Evolutionary conservation across 2,113 vertebrate genomes (phyloP).

Genomic region (Thomomys bottae): DNA sequence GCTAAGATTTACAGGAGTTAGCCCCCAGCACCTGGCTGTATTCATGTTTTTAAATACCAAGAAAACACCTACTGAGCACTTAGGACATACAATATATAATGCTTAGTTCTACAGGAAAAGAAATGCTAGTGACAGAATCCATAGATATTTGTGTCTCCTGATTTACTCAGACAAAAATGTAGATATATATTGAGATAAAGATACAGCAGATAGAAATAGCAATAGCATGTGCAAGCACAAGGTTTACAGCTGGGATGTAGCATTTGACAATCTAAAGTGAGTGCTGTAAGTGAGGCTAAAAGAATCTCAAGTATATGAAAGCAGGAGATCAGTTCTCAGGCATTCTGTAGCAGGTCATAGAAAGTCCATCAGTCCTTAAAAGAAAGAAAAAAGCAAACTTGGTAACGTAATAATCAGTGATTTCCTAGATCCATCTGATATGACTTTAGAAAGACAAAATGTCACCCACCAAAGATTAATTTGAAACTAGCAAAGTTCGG

Average conservation of each 20-base stretch:
- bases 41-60: not conserved
- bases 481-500: too few species aligned
- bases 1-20: too few species aligned
- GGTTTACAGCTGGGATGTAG: not conserved
- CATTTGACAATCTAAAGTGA: not conserved
- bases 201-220: not conserved
- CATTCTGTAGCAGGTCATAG: not conserved
- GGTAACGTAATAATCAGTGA: not conserved
- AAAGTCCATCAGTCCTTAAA: not conserved
- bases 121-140: not conserved
- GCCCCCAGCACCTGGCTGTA: not conserved
- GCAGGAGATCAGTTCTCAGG: not conserved
- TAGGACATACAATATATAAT: not conserved
- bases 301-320: not conserved
- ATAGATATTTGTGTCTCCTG: not conserved
- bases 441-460: not conserved
- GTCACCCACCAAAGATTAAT: not conserved
- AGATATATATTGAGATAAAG: not conserved
- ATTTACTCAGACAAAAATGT: not conserved
- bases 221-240: rapidly evolving
- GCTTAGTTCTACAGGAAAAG: not conserved
- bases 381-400: not conserved
- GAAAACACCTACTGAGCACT: not conserved
- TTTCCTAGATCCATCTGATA: not conserved
- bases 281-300: not conserved